phyloP scores from a whole-genome alignment of 2,797 vertebrate species.

The Peromyscus attwateri region DNA sequence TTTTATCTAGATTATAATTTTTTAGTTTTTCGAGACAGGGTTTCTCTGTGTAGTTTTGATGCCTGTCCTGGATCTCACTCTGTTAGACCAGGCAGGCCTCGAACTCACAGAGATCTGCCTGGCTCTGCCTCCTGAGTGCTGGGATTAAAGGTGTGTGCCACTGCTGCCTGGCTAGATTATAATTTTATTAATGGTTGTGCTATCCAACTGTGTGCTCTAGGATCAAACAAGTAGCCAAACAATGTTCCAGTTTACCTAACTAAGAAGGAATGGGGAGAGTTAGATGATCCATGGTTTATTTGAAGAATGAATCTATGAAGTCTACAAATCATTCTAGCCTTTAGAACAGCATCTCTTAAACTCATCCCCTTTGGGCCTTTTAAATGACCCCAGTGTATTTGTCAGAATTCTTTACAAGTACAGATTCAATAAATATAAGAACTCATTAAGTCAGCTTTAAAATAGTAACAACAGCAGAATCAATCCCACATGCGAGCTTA shows the following conservation, averaged over 20 bases:
- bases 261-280: not conserved
- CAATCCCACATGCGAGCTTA: not conserved
- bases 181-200: not conserved
- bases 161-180: not conserved
- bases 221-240: not conserved
- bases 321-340: not conserved
- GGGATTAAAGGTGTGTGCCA: no score
- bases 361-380: not conserved
- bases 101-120: no score
- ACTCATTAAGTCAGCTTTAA: not conserved
- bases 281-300: not conserved
- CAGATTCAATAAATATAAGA: not conserved
- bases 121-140: no score
- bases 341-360: not conserved
- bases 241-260: not conserved
- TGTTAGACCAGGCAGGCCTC: no score
- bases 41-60: no score
- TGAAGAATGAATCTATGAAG: conserved; percentile 11
- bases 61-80: no score
- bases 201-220: not conserved
- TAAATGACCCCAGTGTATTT: not conserved
- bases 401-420: not conserved
- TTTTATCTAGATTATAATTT: not conserved
- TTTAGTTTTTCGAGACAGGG: not conserved
- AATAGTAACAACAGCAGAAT: not conserved